Percentiles rank a stretch among this genome's conserved stretches.
Evolutionary conservation across 2,113 vertebrate genomes (phyloP).

Genomic region (Macquaria ambigua): DNA sequence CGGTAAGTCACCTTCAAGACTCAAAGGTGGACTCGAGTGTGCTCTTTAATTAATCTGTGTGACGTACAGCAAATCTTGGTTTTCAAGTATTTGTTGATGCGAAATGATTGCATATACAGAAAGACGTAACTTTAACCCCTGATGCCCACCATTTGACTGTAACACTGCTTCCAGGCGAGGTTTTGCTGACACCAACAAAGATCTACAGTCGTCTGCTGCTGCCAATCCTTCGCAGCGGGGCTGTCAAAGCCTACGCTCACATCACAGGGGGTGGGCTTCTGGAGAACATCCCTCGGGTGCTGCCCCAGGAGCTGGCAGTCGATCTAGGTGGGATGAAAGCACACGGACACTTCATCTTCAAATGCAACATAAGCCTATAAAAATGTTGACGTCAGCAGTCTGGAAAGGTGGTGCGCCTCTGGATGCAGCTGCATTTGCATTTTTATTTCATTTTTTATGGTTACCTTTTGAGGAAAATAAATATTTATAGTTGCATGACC

Average conservation of each 20-base stretch:
- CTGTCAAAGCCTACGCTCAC: conserved; percentile 92
- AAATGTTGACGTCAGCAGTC: background rate
- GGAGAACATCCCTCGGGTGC: conserved; percentile 95
- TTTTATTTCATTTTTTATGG: background rate
- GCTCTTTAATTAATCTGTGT: background rate
- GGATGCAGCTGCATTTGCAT: background rate
- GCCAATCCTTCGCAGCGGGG: conserved; percentile 89
- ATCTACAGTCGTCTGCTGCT: conserved; percentile 92
- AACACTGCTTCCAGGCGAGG: conserved; percentile 84
- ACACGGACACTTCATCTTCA: background rate
- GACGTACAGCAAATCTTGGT: no score
- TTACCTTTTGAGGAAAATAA: background rate
- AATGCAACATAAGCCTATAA: background rate
- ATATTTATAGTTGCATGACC: background rate
- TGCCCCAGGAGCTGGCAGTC: conserved; percentile 87
- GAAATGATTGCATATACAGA: no score
- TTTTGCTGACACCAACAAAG: conserved; percentile 93
- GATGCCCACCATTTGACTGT: background rate
- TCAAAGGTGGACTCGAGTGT: background rate
- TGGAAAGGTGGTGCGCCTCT: no score
- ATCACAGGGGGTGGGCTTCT: conserved; percentile 96
- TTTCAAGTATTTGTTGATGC: no score
- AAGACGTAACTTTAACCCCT: no score
- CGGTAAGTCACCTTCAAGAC: conserved; percentile 79
- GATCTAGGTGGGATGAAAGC: conserved; percentile 87